A percentile compares a stretch with the other conserved stretches of the same genome.
phyloP scores from a whole-genome alignment of 2,888 invertebrate genomes.

The Phalera bucephala region DNA sequence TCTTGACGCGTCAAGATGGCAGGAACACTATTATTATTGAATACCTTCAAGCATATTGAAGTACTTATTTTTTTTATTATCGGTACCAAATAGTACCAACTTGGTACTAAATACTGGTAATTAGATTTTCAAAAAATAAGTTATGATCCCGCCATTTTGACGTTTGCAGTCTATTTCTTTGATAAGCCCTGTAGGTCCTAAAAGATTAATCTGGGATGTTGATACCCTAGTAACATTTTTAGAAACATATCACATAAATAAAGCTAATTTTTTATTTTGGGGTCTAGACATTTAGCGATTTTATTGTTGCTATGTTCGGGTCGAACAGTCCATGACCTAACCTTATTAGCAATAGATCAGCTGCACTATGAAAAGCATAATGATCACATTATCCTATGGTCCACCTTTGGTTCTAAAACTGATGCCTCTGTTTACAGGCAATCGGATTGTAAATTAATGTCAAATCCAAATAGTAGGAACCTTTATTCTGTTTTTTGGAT shows the following conservation, averaged over 20 bases:
- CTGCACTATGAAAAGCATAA: not conserved
- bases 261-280: conserved; percentile 13
- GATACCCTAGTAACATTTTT: conserved; percentile 4
- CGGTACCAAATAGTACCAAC: no score
- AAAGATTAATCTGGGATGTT: conserved; percentile 5
- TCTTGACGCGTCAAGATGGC: no score
- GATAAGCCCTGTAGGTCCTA: not conserved
- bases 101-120: no score
- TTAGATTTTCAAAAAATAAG: no score
- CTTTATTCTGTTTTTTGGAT: conserved; percentile 17
- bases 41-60: no score
- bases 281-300: conserved; percentile 9
- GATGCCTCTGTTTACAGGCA: conserved; percentile 14
- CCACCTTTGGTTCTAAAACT: conserved; percentile 25
- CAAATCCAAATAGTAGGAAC: not conserved
- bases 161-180: no score
- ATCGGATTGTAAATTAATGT: conserved; percentile 19
- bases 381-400: conserved; percentile 16
- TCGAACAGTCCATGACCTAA: conserved; percentile 26
- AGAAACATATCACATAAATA: not conserved
- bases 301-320: conserved; percentile 22
- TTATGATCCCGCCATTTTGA: no score
- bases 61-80: no score
- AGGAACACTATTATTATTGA: no score
- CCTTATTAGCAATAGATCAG: conserved; percentile 11